Evolutionary conservation across 1,140 invertebrate genomes (phyloP), one percentile per base, ranked within the genome.

Genomic region (Ostrea edulis): DNA sequence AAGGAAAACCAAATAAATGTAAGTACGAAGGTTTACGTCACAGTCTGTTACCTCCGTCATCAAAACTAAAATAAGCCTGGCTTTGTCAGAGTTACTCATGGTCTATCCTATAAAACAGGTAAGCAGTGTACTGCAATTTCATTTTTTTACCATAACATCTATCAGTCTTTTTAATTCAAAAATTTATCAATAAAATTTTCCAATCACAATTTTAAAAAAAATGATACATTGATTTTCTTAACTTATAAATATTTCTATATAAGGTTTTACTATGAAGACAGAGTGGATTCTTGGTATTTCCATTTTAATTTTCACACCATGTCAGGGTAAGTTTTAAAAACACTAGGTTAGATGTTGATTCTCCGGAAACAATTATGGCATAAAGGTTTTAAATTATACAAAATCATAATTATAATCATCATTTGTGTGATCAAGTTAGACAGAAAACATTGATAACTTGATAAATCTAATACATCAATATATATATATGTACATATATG

Each of bases 1-100:
- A 77, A 35, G 68, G 68, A 77, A 77, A 77, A 77, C 68, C 68
- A 77, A 77, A 35, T 35, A 77, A 77, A 77, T 25, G 68, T 77
- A 77, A 77, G 68, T 12, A 29, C 14, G 29, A 77, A 14, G 25
- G 29, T 77, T 25, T 77, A 77, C 68, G 68, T 77, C 68, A 77
- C 68, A 77, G 55, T 25, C 25, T 25, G 25, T 4, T 35, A 77
- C 8, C 25, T 25, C 68, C 68, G 68, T 77, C 68, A 35, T 77
- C 68, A 77, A 25, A 25, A 77, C 22, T 44, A 35, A 62, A 17
- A 62, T 20, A 62, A 62, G 55, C 55, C 20, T 62, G n/a, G 55
- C 20, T 62, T 62, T 17, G n/a, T 62, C 55, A 62, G 55, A 20
- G 7, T 62, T 20, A 62, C n/a, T n/a, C n/a, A 7, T 62, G 55